Base-by-base conservation (phyloP, 2,888 invertebrate genomes). In the Caenorhabditis sinica region DNA sequence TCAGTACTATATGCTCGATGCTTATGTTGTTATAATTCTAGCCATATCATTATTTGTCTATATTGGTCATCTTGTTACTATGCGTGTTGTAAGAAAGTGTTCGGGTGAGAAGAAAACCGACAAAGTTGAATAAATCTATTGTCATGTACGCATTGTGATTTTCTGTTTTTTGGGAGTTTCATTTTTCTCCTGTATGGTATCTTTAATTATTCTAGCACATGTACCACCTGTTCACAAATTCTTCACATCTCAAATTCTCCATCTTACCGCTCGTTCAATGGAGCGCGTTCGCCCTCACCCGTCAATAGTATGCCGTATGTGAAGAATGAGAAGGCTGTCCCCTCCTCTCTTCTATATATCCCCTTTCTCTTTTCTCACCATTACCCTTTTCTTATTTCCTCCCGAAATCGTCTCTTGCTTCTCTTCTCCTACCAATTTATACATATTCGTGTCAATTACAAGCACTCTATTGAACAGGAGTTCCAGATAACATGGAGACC, bases 1-100 rank as follows among this genome's bases (percentile, higher is more conserved):
- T n/a, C 60, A 72, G 45, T 60, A 45, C 33, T 72, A 72, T 40
- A 60, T 72, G 72, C 33, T 72, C 1, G 72, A 72, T 40, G 72
- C 60, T 0, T 72, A 72, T 28, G 61, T 33, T 6, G 49, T 63
- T 28, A 28, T 40, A 20, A 51, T 74, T 53, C 5, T 61, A n/a
- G 33, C 20, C 36, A 40, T 36, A 28, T 13, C 20, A 11, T 61
- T 36, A 23, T 36, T 61, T 36, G 61, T 61, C 15, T 30, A 33
- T 60, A 49, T 20, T 49, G 20, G n/a, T 20, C 20, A 49, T 33
- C 13, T 33, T 17, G n/a, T 60, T n/a, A 60, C 33, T n/a, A 17
- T 33, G 56, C 56, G 56, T 25, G 20, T 49, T 11, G 11, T 49
- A 8, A 20, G 20, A 49, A 49, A 49, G 20, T 49, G 49, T 20